Base-by-base conservation (phyloP, 2,113 vertebrate species). In the Cyanocitta stelleri region DNA sequence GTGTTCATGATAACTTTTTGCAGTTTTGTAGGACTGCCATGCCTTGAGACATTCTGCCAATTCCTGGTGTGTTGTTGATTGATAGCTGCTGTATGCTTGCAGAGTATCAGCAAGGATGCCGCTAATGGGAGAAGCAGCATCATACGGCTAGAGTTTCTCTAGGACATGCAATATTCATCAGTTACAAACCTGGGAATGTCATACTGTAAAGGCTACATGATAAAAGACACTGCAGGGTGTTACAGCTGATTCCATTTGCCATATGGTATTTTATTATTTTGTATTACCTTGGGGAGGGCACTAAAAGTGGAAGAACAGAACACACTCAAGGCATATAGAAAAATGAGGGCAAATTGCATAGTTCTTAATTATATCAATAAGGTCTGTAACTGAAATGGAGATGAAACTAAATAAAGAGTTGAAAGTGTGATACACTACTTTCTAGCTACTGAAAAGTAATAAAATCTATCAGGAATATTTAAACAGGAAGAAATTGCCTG, bases 351-450 rank as follows among this genome's bases (percentile, higher is more conserved):
- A 90, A 79, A 82, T 84, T 92, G 72, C 84, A 41, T 91, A 87
- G 59, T 87, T 97, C 90, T 96, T 97, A 85, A 94, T 97, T 95
- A 61, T 85, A 82, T 84, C 90, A 97, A 55, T 89, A 87, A 86
- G 78, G 55, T 87, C 77, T 91, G 24, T 81, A 81, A 97, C 52
- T 93, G 63, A 84, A 82, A 90, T 9, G 6, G 56, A 85, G 51
- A 46, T 49, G 55, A 78, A 93, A 92, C 58, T 83, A 92, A 96
- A 85, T 52, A 79, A 6, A 68, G 75, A 85, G 41, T 52, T 21
- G 3, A 85, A 90, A 64, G 37, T 37, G 46, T 32, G 32, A 33
- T 64, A 3, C 12, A 26, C 54, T 29, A 13, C 76, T 93, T 68
- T 85, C 23, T 32, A 85, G 63, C 41, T 89, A 66, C 58, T 82